A percentile compares a stretch with the other conserved stretches of the same genome.
These are phyloP conservation scores for Dioctria rufipes DNA, from an alignment of 2,888 invertebrate genomes.

Conservation along the genomic window DNA sequence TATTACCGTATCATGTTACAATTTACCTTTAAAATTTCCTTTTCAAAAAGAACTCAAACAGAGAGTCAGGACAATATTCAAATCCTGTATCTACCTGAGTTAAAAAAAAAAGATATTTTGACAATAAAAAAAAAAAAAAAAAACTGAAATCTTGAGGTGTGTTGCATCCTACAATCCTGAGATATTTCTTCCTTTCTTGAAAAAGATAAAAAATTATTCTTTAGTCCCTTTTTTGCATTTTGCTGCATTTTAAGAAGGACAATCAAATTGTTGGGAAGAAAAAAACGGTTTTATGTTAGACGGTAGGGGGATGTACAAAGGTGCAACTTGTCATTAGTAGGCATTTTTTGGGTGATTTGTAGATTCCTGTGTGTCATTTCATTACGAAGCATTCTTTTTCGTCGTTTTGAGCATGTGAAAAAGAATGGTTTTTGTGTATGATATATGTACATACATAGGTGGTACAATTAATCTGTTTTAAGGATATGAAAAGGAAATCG, in stretches of 20 bases:
- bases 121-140: constrained; percentile 1
- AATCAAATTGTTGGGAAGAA: not conserved
- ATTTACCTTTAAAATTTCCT: constrained; percentile 53
- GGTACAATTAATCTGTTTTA: not conserved
- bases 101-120: constrained; percentile 23
- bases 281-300: constrained; percentile 3
- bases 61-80: constrained; percentile 54
- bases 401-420: not conserved
- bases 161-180: constrained; percentile 34
- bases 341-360: constrained; percentile 58
- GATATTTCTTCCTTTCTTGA: constrained; percentile 43
- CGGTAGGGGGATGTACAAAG: constrained; percentile 47
- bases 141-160: constrained; percentile 35
- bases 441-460: not conserved
- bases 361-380: constrained; percentile 48
- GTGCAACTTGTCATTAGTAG: constrained; percentile 59
- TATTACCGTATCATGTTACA: constrained; percentile 59
- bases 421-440: not conserved
- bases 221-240: constrained; percentile 55
- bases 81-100: constrained; percentile 55
- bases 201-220: constrained; percentile 44
- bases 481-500: not conserved
- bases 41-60: constrained; percentile 43
- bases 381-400: not conserved
- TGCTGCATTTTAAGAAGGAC: constrained; percentile 13